Evolutionary conservation across 2,113 vertebrate genomes (phyloP).

Genomic region (Poeciliopsis prolifica): DNA sequence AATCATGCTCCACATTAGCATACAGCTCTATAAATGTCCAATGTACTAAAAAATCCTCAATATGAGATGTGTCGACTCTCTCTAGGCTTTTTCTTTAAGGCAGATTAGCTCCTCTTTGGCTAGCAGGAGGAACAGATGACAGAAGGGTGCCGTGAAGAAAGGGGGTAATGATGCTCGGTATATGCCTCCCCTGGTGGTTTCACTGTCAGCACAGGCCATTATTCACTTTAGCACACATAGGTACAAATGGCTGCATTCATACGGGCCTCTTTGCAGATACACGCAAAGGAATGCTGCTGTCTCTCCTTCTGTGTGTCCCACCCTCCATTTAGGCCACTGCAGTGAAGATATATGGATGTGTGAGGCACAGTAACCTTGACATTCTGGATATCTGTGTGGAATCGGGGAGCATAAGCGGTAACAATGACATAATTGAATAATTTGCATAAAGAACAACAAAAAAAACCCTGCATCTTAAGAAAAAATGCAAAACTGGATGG

Average conservation of each 20-base stretch:
- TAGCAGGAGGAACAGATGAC: constrained; percentile 12
- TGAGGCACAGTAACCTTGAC: constrained; percentile 66
- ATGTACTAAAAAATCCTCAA: constrained; percentile 1
- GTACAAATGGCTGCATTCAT: constrained; percentile 44
- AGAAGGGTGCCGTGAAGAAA: constrained; percentile 29
- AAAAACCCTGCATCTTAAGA: neutral
- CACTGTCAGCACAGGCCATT: constrained; percentile 66
- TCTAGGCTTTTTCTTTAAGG: constrained; percentile 39
- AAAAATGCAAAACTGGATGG: neutral
- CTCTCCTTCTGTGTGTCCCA: constrained; percentile 47
- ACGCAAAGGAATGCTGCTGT: constrained; percentile 46
- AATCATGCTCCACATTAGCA: neutral
- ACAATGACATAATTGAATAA: neutral
- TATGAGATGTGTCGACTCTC: too few relatives aligned
- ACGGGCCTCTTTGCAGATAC: constrained; percentile 3
- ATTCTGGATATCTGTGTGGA: constrained; percentile 34
- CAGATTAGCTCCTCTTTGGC: constrained; percentile 59
- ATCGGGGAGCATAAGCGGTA: constrained; percentile 29
- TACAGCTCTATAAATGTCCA: neutral
- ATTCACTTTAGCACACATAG: constrained; percentile 53
- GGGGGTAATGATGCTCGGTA: constrained; percentile 64
- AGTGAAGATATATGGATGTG: constrained; percentile 64
- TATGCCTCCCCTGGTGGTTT: constrained; percentile 61
- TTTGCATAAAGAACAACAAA: neutral
- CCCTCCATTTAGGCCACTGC: constrained; percentile 40